Evolutionary conservation across 1,140 invertebrate species (phyloP).

Genomic region (Panonychus citri): DNA sequence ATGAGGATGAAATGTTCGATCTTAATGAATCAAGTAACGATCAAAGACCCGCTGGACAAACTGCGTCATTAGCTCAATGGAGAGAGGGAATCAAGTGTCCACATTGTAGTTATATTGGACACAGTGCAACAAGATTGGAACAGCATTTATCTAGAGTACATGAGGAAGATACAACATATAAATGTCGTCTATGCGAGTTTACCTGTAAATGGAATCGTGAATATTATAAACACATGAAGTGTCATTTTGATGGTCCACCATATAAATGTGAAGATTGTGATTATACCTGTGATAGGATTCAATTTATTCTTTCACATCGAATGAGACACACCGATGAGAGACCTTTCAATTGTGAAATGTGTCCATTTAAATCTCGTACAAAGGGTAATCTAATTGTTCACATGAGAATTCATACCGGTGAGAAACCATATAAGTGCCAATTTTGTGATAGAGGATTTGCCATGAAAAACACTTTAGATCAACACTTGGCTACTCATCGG

Average conservation of each 20-base stretch:
- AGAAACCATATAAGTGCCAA: constrained; percentile 23
- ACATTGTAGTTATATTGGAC: constrained; percentile 28
- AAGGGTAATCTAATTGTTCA: constrained; percentile 28
- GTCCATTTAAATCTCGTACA: constrained; percentile 24
- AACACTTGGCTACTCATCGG: constrained; percentile 32
- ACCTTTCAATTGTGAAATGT: constrained; percentile 27
- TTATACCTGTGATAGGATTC: constrained; percentile 28
- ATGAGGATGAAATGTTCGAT: not conserved
- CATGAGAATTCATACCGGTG: constrained; percentile 24
- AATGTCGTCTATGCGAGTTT: constrained; percentile 37
- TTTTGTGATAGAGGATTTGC: constrained; percentile 30
- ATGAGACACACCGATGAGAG: constrained; percentile 29
- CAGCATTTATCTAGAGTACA: constrained; percentile 29
- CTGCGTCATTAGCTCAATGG: constrained; percentile 10
- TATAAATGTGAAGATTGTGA: constrained; percentile 37
- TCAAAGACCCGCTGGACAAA: not conserved
- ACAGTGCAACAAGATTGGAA: constrained; percentile 26
- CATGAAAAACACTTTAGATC: constrained; percentile 32
- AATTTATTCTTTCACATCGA: constrained; percentile 30
- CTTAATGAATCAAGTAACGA: not conserved
- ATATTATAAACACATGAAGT: constrained; percentile 38
- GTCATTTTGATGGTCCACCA: constrained; percentile 36
- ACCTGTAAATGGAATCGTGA: constrained; percentile 36
- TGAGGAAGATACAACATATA: constrained; percentile 32
- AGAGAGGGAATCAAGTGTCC: constrained; percentile 26